Base-by-base conservation (phyloP, 2,888 invertebrate genomes). In the Cepaea hortensis region DNA sequence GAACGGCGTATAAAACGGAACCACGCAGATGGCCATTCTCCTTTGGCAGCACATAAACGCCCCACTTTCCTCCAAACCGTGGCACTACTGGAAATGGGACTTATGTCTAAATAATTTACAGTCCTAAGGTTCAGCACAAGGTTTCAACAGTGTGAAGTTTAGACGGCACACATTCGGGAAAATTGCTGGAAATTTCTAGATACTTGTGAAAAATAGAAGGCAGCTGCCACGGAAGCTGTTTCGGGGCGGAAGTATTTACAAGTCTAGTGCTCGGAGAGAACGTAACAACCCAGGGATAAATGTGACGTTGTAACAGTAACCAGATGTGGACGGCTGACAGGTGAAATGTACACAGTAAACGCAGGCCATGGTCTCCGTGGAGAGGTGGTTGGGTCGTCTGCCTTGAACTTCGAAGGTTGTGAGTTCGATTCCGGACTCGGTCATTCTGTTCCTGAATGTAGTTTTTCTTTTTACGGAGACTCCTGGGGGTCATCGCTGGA, bases 41-140 rank as follows among this genome's bases (percentile, higher is more conserved):
- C 55, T 55, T 9, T 61, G 55, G 23, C 77, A 77, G 77, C 55
- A 55, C 50, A 55, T 77, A 77, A 77, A 77, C 77, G 77, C n/a
- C 77, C 23, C 55, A n/a, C 50, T 20, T 50, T 2, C 77, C n/a
- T n/a, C 23, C 20, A 50, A 11, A 55, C 55, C 11, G 55, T 55
- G 55, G 55, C 55, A 55, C 55, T 55, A 11, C 55, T 55, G 11
- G 55, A 55, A 23, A 23, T 61, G 23, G 35, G 13, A 35, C 62
- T 79, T 23, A 62, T 35, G 23, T 65, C 62, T 9, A 62, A 62
- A 79, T 35, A 79, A 79, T 79, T 61, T 79, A 79, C 13, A 55
- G 6, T 65, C 35, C 46, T 35, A 13, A 7, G 15, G 23, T 79
- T 18, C 9, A 62, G 6, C 13, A 62, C 62, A 61, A n/a, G 20